Evolutionary conservation across 2,888 invertebrate genomes (phyloP).

Genomic region (Sarcophaga carnaria): DNA sequence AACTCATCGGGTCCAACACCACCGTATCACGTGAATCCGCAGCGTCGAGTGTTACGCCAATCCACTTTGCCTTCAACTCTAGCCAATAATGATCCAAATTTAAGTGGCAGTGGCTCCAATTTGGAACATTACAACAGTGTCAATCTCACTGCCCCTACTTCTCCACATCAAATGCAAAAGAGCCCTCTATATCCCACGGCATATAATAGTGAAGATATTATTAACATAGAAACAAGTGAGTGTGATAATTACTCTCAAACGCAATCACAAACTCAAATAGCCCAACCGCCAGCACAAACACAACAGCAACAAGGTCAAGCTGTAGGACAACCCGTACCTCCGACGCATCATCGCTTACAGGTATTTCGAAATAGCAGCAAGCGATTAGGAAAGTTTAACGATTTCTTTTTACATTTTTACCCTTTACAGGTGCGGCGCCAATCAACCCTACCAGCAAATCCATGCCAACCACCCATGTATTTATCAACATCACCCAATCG

Average conservation of each 20-base stretch:
- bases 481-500: slow-evolving; percentile 81
- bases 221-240: slow-evolving; percentile 76
- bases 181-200: slow-evolving; percentile 78
- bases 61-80: slow-evolving; percentile 80
- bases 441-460: slow-evolving; percentile 80
- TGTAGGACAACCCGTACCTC: slow-evolving; percentile 65
- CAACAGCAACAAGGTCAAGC: slow-evolving; percentile 58
- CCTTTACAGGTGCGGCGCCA: slow-evolving; percentile 78
- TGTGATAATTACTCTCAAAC: slow-evolving; percentile 76
- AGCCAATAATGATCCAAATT: slow-evolving; percentile 76
- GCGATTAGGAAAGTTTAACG: background rate
- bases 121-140: slow-evolving; percentile 78
- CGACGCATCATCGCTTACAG: slow-evolving; percentile 77
- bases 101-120: slow-evolving; percentile 77
- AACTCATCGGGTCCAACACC: slow-evolving; percentile 52
- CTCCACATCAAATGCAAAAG: slow-evolving; percentile 79
- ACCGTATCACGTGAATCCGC: slow-evolving; percentile 75
- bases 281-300: slow-evolving; percentile 65
- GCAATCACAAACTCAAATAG: slow-evolving; percentile 49
- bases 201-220: slow-evolving; percentile 78
- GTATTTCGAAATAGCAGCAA: slow-evolving; percentile 40
- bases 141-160: slow-evolving; percentile 80
- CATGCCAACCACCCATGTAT: slow-evolving; percentile 78
- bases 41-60: slow-evolving; percentile 79
- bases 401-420: slow-evolving; percentile 13